Percentiles rank a stretch among this genome's conserved stretches.
Conservation (phyloP, 2,888 invertebrate genomes). For the Ptychoptera contaminata region DNA sequence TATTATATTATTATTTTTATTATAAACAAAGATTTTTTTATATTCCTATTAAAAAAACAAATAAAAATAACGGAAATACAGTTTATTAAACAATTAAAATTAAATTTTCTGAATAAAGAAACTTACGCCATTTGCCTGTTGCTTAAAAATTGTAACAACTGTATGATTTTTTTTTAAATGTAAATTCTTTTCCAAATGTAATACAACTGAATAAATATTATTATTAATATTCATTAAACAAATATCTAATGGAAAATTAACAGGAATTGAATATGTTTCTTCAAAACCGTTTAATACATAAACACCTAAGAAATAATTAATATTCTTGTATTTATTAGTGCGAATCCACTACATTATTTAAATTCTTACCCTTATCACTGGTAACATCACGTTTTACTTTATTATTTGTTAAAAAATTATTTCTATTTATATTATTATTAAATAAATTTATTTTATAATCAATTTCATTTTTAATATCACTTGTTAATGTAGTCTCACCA, state of each 20-base stretch:
- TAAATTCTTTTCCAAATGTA: conserved; percentile 18
- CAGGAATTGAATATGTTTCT: conserved; percentile 26
- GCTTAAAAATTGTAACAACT: conserved; percentile 1
- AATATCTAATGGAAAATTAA: conserved; percentile 31
- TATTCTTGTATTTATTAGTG: too few relatives aligned
- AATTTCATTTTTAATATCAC: not conserved
- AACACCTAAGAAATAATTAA: conserved; percentile 18
- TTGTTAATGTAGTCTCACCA: not conserved
- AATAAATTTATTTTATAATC: not conserved
- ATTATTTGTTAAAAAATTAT: conserved; percentile 28
- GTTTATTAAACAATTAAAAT: not conserved
- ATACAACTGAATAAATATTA: conserved; percentile 26
- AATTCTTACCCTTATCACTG: not conserved
- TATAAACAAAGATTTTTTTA: not conserved
- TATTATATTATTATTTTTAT: not conserved
- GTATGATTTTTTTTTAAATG: conserved; percentile 4
- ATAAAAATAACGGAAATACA: too few relatives aligned
- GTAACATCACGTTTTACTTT: not conserved
- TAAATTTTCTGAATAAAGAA: not conserved
- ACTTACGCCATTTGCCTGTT: not conserved
- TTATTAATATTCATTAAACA: conserved; percentile 27
- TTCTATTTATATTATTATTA: not conserved
- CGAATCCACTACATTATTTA: not conserved
- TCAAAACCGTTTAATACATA: conserved; percentile 29
- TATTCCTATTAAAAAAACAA: not conserved